These are phyloP conservation scores for Bombus difficillimus DNA, from an alignment of 1,140 invertebrate species.

Conservation along the genomic window DNA sequence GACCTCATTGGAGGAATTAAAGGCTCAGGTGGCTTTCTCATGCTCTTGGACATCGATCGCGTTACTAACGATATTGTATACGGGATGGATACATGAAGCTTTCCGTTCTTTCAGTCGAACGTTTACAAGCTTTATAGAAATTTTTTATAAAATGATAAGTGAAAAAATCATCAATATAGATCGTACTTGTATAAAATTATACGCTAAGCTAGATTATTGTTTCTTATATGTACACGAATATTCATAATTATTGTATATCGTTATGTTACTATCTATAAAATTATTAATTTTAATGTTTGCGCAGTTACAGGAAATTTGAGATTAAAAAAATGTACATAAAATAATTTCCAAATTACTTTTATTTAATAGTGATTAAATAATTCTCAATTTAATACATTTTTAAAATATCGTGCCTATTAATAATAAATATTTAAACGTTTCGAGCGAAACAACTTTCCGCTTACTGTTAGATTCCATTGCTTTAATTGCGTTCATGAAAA, in stretches of 20 bases:
- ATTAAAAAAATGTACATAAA: background rate
- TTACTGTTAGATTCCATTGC: background rate
- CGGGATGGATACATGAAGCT: background rate
- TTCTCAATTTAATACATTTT: background rate
- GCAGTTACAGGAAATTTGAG: background rate
- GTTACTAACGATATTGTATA: too few species aligned
- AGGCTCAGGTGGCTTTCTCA: slow-evolving; percentile 36
- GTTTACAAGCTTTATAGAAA: background rate
- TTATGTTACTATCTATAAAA: background rate
- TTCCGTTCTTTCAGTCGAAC: background rate
- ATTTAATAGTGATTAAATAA: background rate
- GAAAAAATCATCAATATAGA: background rate
- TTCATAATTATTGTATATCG: background rate
- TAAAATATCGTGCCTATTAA: too few species aligned
- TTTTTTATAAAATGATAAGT: too few species aligned
- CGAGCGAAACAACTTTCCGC: background rate
- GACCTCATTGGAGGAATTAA: slow-evolving; percentile 40
- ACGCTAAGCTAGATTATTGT: background rate
- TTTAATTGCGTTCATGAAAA: background rate
- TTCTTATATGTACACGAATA: background rate
- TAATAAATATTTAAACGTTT: background rate
- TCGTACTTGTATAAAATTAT: background rate
- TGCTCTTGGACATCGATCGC: slow-evolving; percentile 31
- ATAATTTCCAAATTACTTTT: background rate
- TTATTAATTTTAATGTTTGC: background rate